Base-by-base conservation (phyloP, 2,797 vertebrate species). In the Poeciliopsis paucimaculata region DNA sequence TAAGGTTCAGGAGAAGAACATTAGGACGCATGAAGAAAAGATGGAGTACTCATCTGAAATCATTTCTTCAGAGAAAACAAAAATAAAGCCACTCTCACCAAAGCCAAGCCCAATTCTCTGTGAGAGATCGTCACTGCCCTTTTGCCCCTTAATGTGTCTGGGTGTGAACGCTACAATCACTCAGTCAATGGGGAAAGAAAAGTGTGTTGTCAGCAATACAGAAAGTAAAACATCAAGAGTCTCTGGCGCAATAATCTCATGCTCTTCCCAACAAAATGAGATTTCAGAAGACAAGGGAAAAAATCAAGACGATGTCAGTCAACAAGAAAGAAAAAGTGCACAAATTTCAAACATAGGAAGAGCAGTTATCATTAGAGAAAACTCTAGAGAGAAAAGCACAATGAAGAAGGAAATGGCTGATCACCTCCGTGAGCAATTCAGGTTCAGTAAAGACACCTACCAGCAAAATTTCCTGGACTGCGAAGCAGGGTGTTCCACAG, bases 321-420 rank as follows among this genome's bases (percentile, higher is more conserved):
- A 34, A 41, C 51, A 78, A 28, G 64, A 55, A 80, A 46, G 64
- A 68, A 72, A 80, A 51, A 64, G 55, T 45, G 26, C 23, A 75
- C 76, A 66, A 28, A 68, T 31, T 31, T 64, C 45, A n/a, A 62
- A 39, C 49, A 39, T 77, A 55, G 82, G 83, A 49, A 79, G 60
- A 64, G 73, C 0, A 2, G 6, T 34, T 34, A n/a, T 36, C 45
- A 6, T 15, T 20, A 57, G 55, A 66, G 81, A 77, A 47, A 71
- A 74, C 3, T 28, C 31, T 4, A 72, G 53, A 72, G 84, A 86
- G 36, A 90, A 95, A 72, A 97, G 95, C 76, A 95, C 88, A 0
- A 92, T 95, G 60, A 96, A 97, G 64, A 95, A 94, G 20, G 97
- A 97, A 77, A 95, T 96, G 45, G 96, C 96, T 0, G 95, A 97